Evolutionary conservation across 2,888 invertebrate species (phyloP), one percentile per base, ranked within the genome.

Genomic region (Fragum sueziense): DNA sequence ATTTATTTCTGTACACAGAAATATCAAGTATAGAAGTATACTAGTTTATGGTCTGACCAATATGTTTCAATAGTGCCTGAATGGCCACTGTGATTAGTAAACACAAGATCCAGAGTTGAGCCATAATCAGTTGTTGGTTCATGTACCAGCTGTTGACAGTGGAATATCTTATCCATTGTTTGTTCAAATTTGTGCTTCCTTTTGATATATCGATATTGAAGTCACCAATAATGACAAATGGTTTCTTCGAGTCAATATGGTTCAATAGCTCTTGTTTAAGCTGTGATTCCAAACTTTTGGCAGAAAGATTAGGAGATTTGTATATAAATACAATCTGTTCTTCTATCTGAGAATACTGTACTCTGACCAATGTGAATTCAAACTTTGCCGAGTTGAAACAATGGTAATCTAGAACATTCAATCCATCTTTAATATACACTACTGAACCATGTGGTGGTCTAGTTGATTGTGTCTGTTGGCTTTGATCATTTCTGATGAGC

Each of bases 361-460:
- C 52, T 6, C 22, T n/a, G 14, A 52, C 22, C 6, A 14, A n/a
- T 27, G 20, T 59, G 6, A 27, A 27, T 22, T 59, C 59, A 29
- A 59, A 29, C 27, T 22, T 59, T 59, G 6, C 11, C 7, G 29
- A 27, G 22, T 29, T 59, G 20, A 59, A 59, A 7, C 9, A 27
- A 29, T 59, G 59, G 9, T 14, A 25, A 20, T 25, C 14, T 6
- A 14, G 14, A 25, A 59, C 22, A 22, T 9, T 3, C 6, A 68
- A 27, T 47, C 72, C 72, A 57, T 71, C 59, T 59, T 62, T 76
- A 11, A 68, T 68, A 76, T 76, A 76, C 34, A 76, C 20, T 29
- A 27, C 31, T 59, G 72, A 76, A 29, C 72, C 76, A 76, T 76
- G 76, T 22, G 76, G 76, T 68, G 71, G 76, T 57, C 76, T 54